These are phyloP conservation scores for Dendropsophus ebraccatus DNA, from an alignment of 2,113 vertebrate species.

Conservation along the genomic window DNA sequence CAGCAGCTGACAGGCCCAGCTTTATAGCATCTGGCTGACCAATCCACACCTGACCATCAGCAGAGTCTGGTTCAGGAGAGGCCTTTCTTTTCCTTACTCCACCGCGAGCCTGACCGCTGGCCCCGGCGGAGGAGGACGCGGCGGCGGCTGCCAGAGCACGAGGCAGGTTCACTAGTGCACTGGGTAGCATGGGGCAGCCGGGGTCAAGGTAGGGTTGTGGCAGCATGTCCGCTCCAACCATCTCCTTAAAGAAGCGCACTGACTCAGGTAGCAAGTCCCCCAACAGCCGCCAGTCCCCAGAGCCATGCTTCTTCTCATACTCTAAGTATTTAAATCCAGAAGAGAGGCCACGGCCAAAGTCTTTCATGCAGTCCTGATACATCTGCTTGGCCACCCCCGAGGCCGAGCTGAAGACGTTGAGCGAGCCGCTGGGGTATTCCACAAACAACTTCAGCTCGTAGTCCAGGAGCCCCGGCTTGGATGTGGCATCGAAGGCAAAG, in stretches of 20 bases:
- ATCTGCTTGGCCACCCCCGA: constrained; percentile 95
- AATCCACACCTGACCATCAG: constrained; percentile 86
- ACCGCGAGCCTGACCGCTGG: constrained; percentile 66
- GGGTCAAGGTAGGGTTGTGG: constrained; percentile 89
- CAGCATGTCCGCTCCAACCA: constrained; percentile 85
- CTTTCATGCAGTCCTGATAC: constrained; percentile 99
- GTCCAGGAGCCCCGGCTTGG: constrained; percentile 90
- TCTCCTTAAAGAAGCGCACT: constrained; percentile 90
- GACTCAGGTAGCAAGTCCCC: constrained; percentile 91
- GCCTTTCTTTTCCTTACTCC: constrained; percentile 84
- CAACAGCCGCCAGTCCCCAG: constrained; percentile 92
- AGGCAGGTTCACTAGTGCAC: constrained; percentile 81
- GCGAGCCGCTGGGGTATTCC: constrained; percentile 93
- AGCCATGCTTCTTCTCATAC: constrained; percentile 90
- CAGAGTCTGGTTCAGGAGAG: constrained; percentile 85
- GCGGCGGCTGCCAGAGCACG: constrained; percentile 76
- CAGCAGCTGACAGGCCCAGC: constrained; percentile 78
- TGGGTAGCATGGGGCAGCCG: constrained; percentile 85
- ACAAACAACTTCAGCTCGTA: constrained; percentile 91
- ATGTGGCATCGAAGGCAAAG: constrained; percentile 90
- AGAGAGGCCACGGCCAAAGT: constrained; percentile 88
- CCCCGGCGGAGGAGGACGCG: constrained; percentile 64
- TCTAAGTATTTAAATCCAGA: constrained; percentile 98
- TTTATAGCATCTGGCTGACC: constrained; percentile 86
- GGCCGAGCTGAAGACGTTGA: constrained; percentile 91